phyloP scores from a whole-genome alignment of 2,888 invertebrate genomes.

The Hirtodrosophila cameraria region DNA sequence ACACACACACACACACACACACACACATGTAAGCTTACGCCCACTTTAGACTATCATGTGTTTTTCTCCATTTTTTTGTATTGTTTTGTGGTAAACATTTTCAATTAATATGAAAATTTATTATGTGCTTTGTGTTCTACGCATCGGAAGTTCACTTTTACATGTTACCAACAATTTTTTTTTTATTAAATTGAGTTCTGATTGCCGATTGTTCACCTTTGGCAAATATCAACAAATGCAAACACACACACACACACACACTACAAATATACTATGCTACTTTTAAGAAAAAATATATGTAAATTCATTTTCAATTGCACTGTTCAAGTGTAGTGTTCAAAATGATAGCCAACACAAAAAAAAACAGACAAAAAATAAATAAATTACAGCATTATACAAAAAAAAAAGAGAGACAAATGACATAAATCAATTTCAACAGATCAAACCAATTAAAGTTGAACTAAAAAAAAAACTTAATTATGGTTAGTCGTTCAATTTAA shows the following conservation, averaged over 20 bases:
- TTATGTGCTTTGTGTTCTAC: slow-evolving; percentile 31
- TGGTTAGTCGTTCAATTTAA: too few relatives aligned
- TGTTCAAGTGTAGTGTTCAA: slow-evolving; percentile 16
- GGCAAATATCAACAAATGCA: neutral
- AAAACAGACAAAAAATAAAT: too few relatives aligned
- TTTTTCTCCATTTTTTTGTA: slow-evolving; percentile 12
- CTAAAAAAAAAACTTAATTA: too few relatives aligned
- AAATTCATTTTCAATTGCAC: slow-evolving; percentile 22
- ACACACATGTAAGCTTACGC: neutral
- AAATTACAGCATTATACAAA: too few relatives aligned
- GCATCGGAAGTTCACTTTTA: slow-evolving; percentile 56
- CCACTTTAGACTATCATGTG: neutral
- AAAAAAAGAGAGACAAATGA: too few relatives aligned
- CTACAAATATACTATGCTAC: slow-evolving; percentile 35
- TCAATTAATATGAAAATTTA: slow-evolving; percentile 62
- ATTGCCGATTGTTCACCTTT: slow-evolving; percentile 24
- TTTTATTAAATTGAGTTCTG: slow-evolving; percentile 25
- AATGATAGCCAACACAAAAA: slow-evolving; percentile 3
- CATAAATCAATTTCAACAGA: too few relatives aligned
- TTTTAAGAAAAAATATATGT: slow-evolving; percentile 1
- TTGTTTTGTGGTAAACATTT: slow-evolving; percentile 32
- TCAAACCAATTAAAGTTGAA: too few relatives aligned
- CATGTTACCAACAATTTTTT: slow-evolving; percentile 31
- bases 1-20: neutral
- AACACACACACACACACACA: too few relatives aligned